Percentiles rank a stretch among this genome's conserved stretches.
Evolutionary conservation across 2,888 invertebrate species (phyloP).

Genomic region (Automeris io): DNA sequence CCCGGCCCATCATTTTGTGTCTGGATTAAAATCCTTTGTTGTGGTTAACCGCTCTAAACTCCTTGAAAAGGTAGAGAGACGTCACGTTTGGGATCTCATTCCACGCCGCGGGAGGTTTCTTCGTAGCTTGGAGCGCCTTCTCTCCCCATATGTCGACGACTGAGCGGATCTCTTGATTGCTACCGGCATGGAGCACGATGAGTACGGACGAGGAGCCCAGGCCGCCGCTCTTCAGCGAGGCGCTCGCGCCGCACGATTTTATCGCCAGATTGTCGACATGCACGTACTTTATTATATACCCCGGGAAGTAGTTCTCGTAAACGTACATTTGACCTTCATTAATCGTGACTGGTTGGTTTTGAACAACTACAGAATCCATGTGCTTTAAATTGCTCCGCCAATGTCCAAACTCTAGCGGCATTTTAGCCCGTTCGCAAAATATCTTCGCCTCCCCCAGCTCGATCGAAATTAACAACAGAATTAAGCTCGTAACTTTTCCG

Average conservation of each 20-base stretch:
- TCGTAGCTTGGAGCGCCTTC: conserved; percentile 14
- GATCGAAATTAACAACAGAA: neutral
- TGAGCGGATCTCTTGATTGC: conserved; percentile 52
- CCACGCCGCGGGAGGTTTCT: neutral
- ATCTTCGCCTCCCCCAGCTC: conserved; percentile 23
- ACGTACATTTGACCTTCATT: conserved; percentile 56
- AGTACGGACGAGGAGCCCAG: conserved; percentile 41
- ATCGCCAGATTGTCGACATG: conserved; percentile 58
- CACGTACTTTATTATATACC: conserved; percentile 48
- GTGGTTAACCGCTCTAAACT: conserved; percentile 39
- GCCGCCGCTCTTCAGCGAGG: conserved; percentile 45
- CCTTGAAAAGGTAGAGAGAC: conserved; percentile 37
- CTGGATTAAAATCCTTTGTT: conserved; percentile 30
- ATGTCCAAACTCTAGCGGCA: conserved; percentile 46
- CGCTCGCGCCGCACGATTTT: conserved; percentile 51
- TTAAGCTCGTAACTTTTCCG: too few species aligned
- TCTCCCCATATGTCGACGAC: conserved; percentile 63
- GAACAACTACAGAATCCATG: conserved; percentile 53
- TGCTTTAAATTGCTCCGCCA: conserved; percentile 42
- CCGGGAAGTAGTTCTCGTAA: conserved; percentile 57
- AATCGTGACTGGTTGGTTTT: conserved; percentile 45
- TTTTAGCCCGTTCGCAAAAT: conserved; percentile 42
- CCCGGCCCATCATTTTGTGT: too few species aligned
- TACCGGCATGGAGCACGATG: conserved; percentile 46
- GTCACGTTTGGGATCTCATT: conserved; percentile 26